These are phyloP conservation scores for Temnothorax nylanderi DNA, from an alignment of 1,140 invertebrate genomes.

Conservation along the genomic window DNA sequence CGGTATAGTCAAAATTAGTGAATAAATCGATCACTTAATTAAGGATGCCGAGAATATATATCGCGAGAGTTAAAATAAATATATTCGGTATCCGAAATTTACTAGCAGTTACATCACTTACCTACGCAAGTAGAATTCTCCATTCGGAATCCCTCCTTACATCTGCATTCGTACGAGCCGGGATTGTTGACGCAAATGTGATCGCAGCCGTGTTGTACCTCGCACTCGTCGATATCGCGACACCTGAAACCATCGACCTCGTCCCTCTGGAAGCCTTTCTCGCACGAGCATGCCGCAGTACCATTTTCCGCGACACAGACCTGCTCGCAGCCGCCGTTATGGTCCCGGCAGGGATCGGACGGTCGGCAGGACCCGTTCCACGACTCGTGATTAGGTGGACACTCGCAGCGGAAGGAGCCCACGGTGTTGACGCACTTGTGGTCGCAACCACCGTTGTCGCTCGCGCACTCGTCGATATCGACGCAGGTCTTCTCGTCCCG, in stretches of 20 bases:
- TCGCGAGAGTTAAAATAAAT: neutral
- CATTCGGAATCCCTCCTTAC: conserved; percentile 86
- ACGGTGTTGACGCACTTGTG: conserved; percentile 88
- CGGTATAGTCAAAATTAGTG: neutral
- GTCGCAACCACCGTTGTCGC: conserved; percentile 86
- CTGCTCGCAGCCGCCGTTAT: conserved; percentile 88
- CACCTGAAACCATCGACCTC: conserved; percentile 68
- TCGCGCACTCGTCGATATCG: conserved; percentile 88
- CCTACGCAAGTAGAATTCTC: conserved; percentile 75
- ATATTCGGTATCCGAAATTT: neutral
- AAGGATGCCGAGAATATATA: neutral
- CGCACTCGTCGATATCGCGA: conserved; percentile 90
- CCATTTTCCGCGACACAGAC: conserved; percentile 79
- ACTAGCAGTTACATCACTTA: conserved; percentile 56
- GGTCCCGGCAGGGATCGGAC: conserved; percentile 83
- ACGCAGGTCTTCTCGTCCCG: conserved; percentile 87
- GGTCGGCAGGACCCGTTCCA: conserved; percentile 71
- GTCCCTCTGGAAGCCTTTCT: conserved; percentile 70
- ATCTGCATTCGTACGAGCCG: conserved; percentile 92
- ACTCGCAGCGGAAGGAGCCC: conserved; percentile 87
- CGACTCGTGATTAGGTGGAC: conserved; percentile 74
- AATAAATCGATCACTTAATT: neutral
- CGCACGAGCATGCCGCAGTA: conserved; percentile 81
- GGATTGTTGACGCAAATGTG: conserved; percentile 92
- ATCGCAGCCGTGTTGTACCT: conserved; percentile 89